Base-by-base conservation (phyloP, 2,797 vertebrate species). In the Sylvia borin region DNA sequence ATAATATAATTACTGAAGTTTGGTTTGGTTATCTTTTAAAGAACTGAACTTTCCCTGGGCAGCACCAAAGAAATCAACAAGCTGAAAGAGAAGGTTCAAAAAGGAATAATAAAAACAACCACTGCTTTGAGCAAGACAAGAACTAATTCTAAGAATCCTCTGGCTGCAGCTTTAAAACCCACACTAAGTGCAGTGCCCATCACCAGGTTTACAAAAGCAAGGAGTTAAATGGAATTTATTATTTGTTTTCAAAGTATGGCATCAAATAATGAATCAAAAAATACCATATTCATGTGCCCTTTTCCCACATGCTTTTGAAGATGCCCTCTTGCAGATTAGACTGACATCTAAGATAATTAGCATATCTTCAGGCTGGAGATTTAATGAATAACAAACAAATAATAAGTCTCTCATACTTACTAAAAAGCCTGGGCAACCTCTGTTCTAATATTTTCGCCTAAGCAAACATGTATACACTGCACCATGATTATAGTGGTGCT, bases 381-480 rank as follows among this genome's bases (percentile, higher is more conserved):
- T 73, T 93, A 90, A 90, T 90, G 93, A 95, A 80, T 55, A 90
- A 73, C 47, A 92, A 81, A 88, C 24, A 92, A 90, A 92, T 65
- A 89, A 62, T 65, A 82, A 68, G 20, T 29, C 50, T 47, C 38
- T 65, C 54, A 31, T 84, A 65, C 75, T 90, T 80, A 55, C 47
- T 24, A 54, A 75, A 54, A 68, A 80, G 51, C 70, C 72, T 17
- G 12, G 32, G 43, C 20, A 93, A 85, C 32, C 71, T 77, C 54
- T 66, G 8, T 78, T 61, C n/a, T 72, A 40, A 11, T 86, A 38
- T 72, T 90, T 93, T 86, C 60, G 84, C 26, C n/a, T 71, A 74
- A 45, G 6, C 26, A 26, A 91, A 70, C 8, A 54, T 4, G 1
- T 20, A 45, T 11, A 73, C 48, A 40, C 34, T 47, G 27, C n/a